Percentiles rank a stretch among this genome's conserved stretches.
Evolutionary conservation across 2,797 vertebrate genomes (phyloP).

Genomic region (Syncerus caffer): DNA sequence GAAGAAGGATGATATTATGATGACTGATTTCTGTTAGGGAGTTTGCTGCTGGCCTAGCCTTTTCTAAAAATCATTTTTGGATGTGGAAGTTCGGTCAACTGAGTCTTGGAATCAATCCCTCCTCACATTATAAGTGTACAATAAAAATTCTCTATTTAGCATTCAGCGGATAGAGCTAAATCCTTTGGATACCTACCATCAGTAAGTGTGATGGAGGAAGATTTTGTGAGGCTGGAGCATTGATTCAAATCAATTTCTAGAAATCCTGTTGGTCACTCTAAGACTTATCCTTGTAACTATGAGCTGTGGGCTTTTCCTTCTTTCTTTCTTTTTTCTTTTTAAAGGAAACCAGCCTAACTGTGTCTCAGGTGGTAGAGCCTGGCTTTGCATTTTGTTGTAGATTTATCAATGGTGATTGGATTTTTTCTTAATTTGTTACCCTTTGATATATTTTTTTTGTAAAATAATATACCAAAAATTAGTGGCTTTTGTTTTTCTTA

Average conservation of each 20-base stretch:
- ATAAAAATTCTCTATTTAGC: neutral
- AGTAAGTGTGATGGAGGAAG: neutral
- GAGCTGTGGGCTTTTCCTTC: neutral
- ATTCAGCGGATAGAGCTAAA: neutral
- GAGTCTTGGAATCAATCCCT: neutral
- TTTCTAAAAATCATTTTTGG: neutral
- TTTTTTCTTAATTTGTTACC: neutral
- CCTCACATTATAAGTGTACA: neutral
- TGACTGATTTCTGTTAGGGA: neutral
- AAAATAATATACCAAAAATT: neutral
- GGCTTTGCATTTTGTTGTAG: neutral
- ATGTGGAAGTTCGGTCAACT: neutral
- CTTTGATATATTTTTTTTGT: neutral
- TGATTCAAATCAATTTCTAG: neutral
- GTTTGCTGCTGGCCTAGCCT: neutral
- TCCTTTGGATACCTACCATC: neutral
- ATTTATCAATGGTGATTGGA: neutral
- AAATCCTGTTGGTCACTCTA: neutral
- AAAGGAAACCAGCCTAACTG: neutral
- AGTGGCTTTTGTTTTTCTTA: neutral
- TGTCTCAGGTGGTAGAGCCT: neutral
- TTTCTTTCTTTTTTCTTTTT: neutral
- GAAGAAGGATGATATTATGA: neutral
- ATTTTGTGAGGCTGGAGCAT: neutral
- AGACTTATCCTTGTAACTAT: neutral